Evolutionary conservation across 1,140 invertebrate species (phyloP), one percentile per base, ranked within the genome.

Genomic region (Anadara kagoshimensis): DNA sequence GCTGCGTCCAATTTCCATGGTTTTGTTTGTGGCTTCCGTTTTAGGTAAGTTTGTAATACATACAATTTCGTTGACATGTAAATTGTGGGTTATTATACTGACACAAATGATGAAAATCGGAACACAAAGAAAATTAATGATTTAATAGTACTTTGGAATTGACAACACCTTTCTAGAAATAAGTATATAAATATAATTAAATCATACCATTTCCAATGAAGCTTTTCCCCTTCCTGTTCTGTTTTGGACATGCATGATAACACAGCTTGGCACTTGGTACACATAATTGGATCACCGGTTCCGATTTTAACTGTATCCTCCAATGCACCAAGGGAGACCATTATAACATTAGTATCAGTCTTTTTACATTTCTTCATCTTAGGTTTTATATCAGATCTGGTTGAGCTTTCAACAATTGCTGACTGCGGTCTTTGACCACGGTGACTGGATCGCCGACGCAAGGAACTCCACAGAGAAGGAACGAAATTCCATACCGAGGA

Each of bases 261-360:
- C 12, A 86, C 79, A 16, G 82, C 84, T 14, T 74, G 53, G 74
- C 85, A 87, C 16, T 61, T 47, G 2, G 62, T 58, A 69, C 85
- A 87, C 10, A 73, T 51, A 0, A 80, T 66, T 11, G 85, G 82
- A 68, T 86, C 84, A 8, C 84, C 84, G 2, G 84, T 85, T 8
- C 82, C 78, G 29, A 84, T 57, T 0, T 78, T 66, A 7, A 77
- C 76, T 14, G 81, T 79, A 16, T 86, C 74, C 14, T 69, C 82
- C 53, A 87, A 66, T 16, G 68, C 75, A 18, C 80, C 78, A 73
- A 87, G 67, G 11, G 78, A 73, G 14, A 87, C 59, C 44, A 83
- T 36, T 44, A 87, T 70, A 12, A 86, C 78, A 73, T 87, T 84
- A n/a, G 68, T 75, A 45, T 75, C 71, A 5, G 79, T 70, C 59